These are phyloP conservation scores for Stenurella melanura DNA, from an alignment of 2,888 invertebrate species.

Conservation along the genomic window DNA sequence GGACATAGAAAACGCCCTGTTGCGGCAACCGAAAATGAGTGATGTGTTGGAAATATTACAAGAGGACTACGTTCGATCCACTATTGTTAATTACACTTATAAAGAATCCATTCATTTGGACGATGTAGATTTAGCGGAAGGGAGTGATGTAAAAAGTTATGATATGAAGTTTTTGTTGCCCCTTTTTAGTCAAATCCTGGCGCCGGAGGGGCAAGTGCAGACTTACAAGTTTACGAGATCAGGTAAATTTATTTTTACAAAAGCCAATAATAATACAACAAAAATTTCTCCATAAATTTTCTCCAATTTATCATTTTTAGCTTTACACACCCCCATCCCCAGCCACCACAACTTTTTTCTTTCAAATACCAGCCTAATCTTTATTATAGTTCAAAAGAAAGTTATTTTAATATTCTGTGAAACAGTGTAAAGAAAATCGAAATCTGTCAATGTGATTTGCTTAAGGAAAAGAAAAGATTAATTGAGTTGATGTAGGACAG, in stretches of 20 bases:
- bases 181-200: slow-evolving; percentile 83
- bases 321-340: too few relatives aligned
- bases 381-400: too few relatives aligned
- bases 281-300: too few relatives aligned
- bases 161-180: slow-evolving; percentile 90
- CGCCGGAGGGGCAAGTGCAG: slow-evolving; percentile 84
- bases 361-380: too few relatives aligned
- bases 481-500: too few relatives aligned
- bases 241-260: slow-evolving; percentile 35
- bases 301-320: too few relatives aligned
- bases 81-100: slow-evolving; percentile 82
- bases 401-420: too few relatives aligned
- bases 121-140: slow-evolving; percentile 43
- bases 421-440: too few relatives aligned
- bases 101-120: slow-evolving; percentile 61
- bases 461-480: too few relatives aligned
- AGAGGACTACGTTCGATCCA: slow-evolving; percentile 78
- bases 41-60: slow-evolving; percentile 85
- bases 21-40: slow-evolving; percentile 83
- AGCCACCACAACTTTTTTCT: too few relatives aligned
- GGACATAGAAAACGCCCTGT: slow-evolving; percentile 76
- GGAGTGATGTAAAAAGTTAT: slow-evolving; percentile 75
- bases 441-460: too few relatives aligned
- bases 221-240: slow-evolving; percentile 81
- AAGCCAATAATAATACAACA: too few relatives aligned